Evolutionary conservation across 2,797 vertebrate genomes (phyloP).

Genomic region (Gobionotothen gibberifrons): DNA sequence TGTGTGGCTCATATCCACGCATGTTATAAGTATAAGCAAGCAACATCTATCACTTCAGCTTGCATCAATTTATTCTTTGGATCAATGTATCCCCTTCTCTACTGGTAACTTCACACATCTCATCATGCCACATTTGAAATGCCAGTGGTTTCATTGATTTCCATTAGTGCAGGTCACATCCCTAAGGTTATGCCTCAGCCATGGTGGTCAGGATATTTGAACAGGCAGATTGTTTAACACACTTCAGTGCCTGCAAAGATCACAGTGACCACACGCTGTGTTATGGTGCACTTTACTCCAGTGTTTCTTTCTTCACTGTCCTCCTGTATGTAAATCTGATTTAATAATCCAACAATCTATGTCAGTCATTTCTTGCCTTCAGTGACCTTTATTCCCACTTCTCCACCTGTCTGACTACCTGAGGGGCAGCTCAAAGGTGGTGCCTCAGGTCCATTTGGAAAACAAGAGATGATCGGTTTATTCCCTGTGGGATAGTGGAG

Average conservation of each 20-base stretch:
- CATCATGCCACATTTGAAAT: slow-evolving; percentile 79
- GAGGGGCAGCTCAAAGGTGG: slow-evolving; percentile 20
- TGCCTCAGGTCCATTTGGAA: slow-evolving; percentile 49
- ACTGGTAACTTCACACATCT: slow-evolving; percentile 75
- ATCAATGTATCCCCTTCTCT: slow-evolving; percentile 72
- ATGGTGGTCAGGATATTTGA: slow-evolving; percentile 60
- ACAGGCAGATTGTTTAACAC: slow-evolving; percentile 62
- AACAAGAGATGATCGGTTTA: slow-evolving; percentile 48
- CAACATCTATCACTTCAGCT: slow-evolving; percentile 37
- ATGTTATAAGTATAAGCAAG: slow-evolving; percentile 5
- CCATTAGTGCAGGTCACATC: slow-evolving; percentile 70
- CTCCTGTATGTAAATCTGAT: slow-evolving; percentile 18
- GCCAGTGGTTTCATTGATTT: slow-evolving; percentile 82
- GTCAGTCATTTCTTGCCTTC: slow-evolving; percentile 44
- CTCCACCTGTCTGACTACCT: slow-evolving; percentile 26
- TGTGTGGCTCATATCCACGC: slow-evolving; percentile 12
- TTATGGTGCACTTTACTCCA: slow-evolving; percentile 1
- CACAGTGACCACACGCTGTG: slow-evolving; percentile 17
- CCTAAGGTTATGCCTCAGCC: slow-evolving; percentile 49
- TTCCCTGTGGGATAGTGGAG: slow-evolving; percentile 47
- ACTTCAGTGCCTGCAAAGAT: slow-evolving; percentile 52
- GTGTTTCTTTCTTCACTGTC: slow-evolving; percentile 25
- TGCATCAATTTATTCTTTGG: slow-evolving; percentile 32
- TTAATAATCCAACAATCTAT: slow-evolving; percentile 24
- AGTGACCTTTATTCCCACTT: slow-evolving; percentile 49